phyloP scores from a whole-genome alignment of 2,113 vertebrate genomes.

The Malurus cyaneus region DNA sequence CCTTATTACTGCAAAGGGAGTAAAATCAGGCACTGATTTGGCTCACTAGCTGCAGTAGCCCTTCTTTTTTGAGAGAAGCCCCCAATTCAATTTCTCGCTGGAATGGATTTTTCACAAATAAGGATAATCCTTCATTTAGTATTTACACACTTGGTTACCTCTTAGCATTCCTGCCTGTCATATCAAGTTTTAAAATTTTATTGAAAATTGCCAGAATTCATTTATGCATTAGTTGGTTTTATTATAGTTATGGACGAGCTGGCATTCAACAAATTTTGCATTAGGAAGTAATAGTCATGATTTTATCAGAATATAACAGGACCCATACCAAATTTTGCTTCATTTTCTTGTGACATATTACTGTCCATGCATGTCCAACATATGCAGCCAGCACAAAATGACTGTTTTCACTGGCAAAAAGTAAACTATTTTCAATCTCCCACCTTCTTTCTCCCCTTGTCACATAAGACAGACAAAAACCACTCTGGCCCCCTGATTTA shows the following conservation, averaged over 20 bases:
- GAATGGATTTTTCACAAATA: constrained; percentile 55
- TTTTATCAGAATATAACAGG: constrained; percentile 47
- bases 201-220: constrained; percentile 58
- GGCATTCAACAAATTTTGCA: constrained; percentile 39
- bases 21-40: constrained; percentile 16
- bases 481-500: background rate
- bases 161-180: constrained; percentile 20
- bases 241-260: constrained; percentile 29
- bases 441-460: background rate
- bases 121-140: constrained; percentile 62
- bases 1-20: background rate
- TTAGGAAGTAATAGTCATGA: constrained; percentile 20
- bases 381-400: background rate
- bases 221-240: constrained; percentile 49
- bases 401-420: background rate
- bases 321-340: constrained; percentile 1
- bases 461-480: background rate
- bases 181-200: constrained; percentile 51
- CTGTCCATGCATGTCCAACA: constrained; percentile 5
- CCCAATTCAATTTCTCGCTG: constrained; percentile 54
- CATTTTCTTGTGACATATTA: background rate
- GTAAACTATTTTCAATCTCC: background rate
- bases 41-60: constrained; percentile 4
- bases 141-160: constrained; percentile 61
- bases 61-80: constrained; percentile 10